Evolutionary conservation across 2,113 vertebrate genomes (phyloP).

Genomic region (Eublepharis macularius): DNA sequence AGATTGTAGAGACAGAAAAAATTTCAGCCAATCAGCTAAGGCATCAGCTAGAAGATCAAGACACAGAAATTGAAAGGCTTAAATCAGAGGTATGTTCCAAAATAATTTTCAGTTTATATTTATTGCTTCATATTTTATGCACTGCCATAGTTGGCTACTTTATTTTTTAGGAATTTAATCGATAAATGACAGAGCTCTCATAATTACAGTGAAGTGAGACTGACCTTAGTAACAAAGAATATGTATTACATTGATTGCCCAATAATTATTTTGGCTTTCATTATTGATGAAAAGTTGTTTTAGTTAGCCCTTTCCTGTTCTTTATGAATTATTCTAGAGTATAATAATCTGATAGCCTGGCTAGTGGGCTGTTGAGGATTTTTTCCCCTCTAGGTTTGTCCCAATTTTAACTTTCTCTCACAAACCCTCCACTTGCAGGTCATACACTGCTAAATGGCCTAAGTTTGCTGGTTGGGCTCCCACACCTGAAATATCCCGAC

Average conservation of each 20-base stretch:
- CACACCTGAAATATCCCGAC: too few relatives aligned
- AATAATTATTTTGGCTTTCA: not conserved
- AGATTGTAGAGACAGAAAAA: conserved; percentile 86
- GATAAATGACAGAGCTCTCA: not conserved
- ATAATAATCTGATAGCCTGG: not conserved
- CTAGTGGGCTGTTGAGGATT: too few relatives aligned
- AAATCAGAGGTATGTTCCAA: conserved; percentile 87
- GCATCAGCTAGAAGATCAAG: conserved; percentile 97
- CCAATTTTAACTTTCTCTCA: too few relatives aligned
- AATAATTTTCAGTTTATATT: not conserved
- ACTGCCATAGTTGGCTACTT: not conserved
- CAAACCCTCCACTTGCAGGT: too few relatives aligned
- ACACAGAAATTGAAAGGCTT: conserved; percentile 94
- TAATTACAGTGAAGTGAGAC: not conserved
- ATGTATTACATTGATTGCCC: not conserved
- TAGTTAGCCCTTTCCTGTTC: not conserved
- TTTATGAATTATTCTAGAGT: not conserved
- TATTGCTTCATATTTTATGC: not conserved
- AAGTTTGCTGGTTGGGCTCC: too few relatives aligned
- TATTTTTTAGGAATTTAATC: not conserved
- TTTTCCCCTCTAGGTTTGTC: too few relatives aligned
- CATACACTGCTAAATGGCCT: too few relatives aligned
- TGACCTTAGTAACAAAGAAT: not conserved
- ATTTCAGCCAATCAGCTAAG: conserved; percentile 87
- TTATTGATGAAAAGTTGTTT: not conserved